Evolutionary conservation across 2,797 vertebrate species (phyloP).

Genomic region (Natrix natrix): DNA sequence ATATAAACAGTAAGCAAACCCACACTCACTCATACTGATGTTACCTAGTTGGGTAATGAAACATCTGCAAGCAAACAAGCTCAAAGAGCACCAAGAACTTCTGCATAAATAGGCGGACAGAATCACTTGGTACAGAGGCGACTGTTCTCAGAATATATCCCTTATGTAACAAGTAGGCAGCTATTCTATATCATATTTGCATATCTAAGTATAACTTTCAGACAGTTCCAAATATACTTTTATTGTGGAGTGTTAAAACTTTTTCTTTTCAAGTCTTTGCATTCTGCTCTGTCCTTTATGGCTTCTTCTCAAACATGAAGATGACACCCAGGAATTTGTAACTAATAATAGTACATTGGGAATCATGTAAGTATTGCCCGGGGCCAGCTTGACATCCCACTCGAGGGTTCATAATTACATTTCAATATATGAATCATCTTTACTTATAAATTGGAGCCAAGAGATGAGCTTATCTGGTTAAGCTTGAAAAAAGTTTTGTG

Average conservation of each 20-base stretch:
- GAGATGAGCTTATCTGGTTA: background rate
- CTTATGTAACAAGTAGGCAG: background rate
- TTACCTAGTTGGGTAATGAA: background rate
- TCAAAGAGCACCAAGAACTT: background rate
- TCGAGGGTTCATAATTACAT: background rate
- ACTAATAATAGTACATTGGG: background rate
- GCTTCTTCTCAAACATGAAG: background rate
- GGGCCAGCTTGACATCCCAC: background rate
- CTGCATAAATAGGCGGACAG: background rate
- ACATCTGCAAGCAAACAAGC: background rate
- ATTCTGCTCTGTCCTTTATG: background rate
- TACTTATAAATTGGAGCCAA: background rate
- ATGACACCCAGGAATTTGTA: background rate
- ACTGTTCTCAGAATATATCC: background rate
- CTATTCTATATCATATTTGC: background rate
- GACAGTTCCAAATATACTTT: background rate
- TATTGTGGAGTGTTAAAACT: background rate
- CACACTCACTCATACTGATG: background rate
- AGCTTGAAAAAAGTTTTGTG: background rate
- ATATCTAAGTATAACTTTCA: background rate
- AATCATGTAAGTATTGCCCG: background rate
- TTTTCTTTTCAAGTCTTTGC: background rate
- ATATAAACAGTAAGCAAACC: background rate
- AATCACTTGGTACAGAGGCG: background rate
- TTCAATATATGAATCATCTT: background rate